phyloP scores from a whole-genome alignment of 2,888 invertebrate species.

The Myopa testacea region DNA sequence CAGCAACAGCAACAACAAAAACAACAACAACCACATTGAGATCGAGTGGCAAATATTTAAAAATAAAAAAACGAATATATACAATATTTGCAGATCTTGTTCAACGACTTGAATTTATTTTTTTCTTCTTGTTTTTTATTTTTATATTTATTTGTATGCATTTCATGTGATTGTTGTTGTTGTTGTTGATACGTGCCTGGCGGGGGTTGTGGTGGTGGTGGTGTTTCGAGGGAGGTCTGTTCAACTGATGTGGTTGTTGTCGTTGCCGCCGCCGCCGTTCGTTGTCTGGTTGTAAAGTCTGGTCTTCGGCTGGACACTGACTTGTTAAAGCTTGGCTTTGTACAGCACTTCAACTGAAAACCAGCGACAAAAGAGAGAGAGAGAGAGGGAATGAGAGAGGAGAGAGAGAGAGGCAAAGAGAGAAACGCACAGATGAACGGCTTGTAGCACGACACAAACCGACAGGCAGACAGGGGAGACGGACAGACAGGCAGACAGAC shows the following conservation, averaged over 20 bases:
- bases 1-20: not conserved
- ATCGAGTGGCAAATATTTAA: not conserved
- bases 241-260: too few relatives aligned
- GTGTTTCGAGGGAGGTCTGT: not conserved
- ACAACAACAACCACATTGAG: not conserved
- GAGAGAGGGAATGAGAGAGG: not conserved
- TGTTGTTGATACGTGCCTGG: not conserved
- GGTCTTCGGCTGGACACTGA: constrained; percentile 33
- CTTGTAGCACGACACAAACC: not conserved
- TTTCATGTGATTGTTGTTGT: not conserved
- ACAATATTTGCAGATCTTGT: constrained; percentile 24
- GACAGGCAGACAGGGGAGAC: not conserved
- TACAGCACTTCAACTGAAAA: not conserved
- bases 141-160: not conserved
- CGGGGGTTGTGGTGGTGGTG: not conserved
- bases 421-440: not conserved
- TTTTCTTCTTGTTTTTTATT: not conserved
- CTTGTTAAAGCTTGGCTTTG: constrained; percentile 26
- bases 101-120: constrained; percentile 25
- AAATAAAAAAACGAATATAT: not conserved
- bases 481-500: not conserved
- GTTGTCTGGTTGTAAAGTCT: constrained; percentile 6
- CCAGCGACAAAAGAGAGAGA: not conserved
- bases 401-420: not conserved
- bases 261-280: not conserved